Evolutionary conservation across 2,113 vertebrate genomes (phyloP), one percentile per base, ranked within the genome.

Genomic region (Oreochromis tanganicae): DNA sequence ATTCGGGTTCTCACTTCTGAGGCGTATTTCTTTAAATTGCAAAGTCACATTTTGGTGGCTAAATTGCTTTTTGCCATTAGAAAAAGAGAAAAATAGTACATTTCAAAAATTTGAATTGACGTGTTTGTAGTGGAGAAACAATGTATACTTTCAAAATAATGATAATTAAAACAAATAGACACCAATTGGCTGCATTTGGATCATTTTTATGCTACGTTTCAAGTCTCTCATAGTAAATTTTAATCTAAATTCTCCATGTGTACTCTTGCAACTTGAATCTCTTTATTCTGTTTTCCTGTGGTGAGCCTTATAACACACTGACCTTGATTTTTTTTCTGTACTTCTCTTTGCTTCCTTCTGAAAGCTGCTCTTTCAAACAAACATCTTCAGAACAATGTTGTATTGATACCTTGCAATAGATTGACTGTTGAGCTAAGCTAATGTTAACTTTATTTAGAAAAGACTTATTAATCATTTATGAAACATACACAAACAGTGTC

Each of bases 1-100:
- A 88, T 92, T 89, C 2, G 80, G 88, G 90, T 11, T 92, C 82
- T 90, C 9, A 10, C 86, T 89, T 81, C 83, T 83, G 52, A 92
- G 68, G 78, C 59, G 38, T 86, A 68, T 90, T 32, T 86, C 68
- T 80, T 91, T 61, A 36, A 36, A 86, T 57, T 61, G 43, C 79
- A 86, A 80, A 86, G 36, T 54, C 61, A 79, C 16, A 80, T 21
- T 13, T 79, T 14, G 85, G 14, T 32, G 63, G 14, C 16, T 78
- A 17, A 85, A 85, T 32, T 81, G 41, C 17, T 86, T 81, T 63
- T 68, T 46, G 36, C 7, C 43, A 85, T 83, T 17, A 88, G 27
- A 38, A 10, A 19, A 66, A 73, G 56, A n/a, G 9, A 7, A 66
- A 36, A 17, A 80, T 27, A 16, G 84, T 71, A 56, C 11, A 81